Evolutionary conservation across 2,113 vertebrate species (phyloP).

Genomic region (Anguilla rostrata): DNA sequence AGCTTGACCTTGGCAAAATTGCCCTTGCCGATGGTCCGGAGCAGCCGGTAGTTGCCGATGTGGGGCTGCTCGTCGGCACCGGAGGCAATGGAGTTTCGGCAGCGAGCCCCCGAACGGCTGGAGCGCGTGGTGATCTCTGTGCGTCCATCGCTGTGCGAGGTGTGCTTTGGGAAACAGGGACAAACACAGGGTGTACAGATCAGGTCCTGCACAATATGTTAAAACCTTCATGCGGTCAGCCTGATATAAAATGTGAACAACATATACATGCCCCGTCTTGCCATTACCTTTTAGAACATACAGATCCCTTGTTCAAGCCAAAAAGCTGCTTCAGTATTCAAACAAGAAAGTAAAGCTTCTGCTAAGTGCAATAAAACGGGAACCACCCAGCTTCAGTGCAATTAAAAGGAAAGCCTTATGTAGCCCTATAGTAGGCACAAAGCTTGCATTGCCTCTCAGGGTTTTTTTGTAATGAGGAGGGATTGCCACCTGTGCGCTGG

Average conservation of each 20-base stretch:
- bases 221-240: background rate
- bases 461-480: too few relatives aligned
- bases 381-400: too few relatives aligned
- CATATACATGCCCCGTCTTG: background rate
- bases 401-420: too few relatives aligned
- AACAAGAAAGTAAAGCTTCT: too few relatives aligned
- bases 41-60: slow-evolving; percentile 93
- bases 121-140: slow-evolving; percentile 82
- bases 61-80: slow-evolving; percentile 89
- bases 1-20: slow-evolving; percentile 98
- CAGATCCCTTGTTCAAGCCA: background rate
- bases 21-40: slow-evolving; percentile 97
- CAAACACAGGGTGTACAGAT: background rate
- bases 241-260: background rate
- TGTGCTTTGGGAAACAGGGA: slow-evolving; percentile 74
- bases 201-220: background rate
- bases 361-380: too few relatives aligned
- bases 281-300: background rate
- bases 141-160: slow-evolving; percentile 85
- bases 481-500: too few relatives aligned
- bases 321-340: background rate
- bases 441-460: too few relatives aligned
- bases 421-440: too few relatives aligned
- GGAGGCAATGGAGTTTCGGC: slow-evolving; percentile 83
- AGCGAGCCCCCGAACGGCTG: slow-evolving; percentile 82